Conservation (phyloP, 2,797 vertebrate genomes). For the Hypotaenidia okinawae region DNA sequence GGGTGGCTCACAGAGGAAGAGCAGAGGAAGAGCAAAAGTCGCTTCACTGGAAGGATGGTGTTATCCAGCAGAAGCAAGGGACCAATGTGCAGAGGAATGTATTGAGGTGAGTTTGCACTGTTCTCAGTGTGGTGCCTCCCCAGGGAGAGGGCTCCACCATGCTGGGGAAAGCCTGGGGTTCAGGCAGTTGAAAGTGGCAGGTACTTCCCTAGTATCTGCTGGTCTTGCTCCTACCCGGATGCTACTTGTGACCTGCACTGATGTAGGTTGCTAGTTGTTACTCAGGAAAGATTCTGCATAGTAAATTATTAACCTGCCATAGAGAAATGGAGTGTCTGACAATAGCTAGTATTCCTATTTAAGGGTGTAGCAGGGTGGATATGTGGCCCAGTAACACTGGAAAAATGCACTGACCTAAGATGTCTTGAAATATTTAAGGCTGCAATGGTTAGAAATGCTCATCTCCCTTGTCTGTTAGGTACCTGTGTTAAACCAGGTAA, state of each 20-base stretch:
- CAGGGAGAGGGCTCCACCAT: accelerated
- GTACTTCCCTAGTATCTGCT: background rate
- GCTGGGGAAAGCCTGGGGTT: background rate
- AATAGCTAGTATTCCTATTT: background rate
- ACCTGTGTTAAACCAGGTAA: background rate
- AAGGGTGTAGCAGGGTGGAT: background rate
- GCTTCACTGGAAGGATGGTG: background rate
- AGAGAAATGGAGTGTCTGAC: background rate
- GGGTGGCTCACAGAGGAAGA: background rate
- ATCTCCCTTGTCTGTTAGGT: background rate
- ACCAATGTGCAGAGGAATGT: background rate
- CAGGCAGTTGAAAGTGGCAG: background rate
- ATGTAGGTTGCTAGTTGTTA: background rate
- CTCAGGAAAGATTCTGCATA: background rate
- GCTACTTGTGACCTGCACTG: accelerated
- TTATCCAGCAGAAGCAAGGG: background rate
- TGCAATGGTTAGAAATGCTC: background rate
- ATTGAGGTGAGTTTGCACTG: background rate
- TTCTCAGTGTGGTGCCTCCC: background rate
- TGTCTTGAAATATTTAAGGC: background rate
- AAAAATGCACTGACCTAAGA: background rate
- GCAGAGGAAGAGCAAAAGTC: background rate
- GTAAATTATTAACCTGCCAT: background rate
- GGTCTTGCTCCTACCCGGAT: background rate
- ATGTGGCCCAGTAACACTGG: background rate